Conservation (phyloP, 1,140 invertebrate species). For the Medauroidea extradentata region DNA sequence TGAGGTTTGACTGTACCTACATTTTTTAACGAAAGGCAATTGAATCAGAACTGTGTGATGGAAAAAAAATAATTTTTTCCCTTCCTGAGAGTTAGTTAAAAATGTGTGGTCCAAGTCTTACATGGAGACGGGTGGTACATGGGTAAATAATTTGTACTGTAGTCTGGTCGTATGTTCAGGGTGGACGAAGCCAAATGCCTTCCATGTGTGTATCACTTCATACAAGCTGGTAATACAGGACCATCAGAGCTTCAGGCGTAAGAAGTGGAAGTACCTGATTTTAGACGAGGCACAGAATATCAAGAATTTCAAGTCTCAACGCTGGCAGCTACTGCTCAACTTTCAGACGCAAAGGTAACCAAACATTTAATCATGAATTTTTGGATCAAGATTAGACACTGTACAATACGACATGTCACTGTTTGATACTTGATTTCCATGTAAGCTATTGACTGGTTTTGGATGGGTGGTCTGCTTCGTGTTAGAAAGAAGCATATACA, state of each 20-base stretch:
- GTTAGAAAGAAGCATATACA: too few relatives aligned
- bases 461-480: too few relatives aligned
- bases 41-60: too few relatives aligned
- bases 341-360: constrained; percentile 88
- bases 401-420: too few relatives aligned
- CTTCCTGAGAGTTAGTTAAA: background rate
- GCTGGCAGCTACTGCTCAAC: constrained; percentile 97
- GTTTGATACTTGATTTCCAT: too few relatives aligned
- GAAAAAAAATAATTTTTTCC: background rate
- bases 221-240: constrained; percentile 99
- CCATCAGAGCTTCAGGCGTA: constrained; percentile 94
- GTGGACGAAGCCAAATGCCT: constrained; percentile 99
- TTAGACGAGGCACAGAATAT: constrained; percentile 99
- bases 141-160: background rate
- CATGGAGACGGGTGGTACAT: too few relatives aligned
- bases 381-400: too few relatives aligned
- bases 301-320: constrained; percentile 99
- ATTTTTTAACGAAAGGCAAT: too few relatives aligned
- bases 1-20: too few relatives aligned
- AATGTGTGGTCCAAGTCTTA: background rate
- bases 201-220: constrained; percentile 99
- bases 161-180: constrained; percentile 47
- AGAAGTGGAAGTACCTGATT: constrained; percentile 99
- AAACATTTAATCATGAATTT: too few relatives aligned
- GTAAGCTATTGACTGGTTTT: too few relatives aligned